Conservation (phyloP, 2,797 vertebrate species). For the Tokudaia muenninki region DNA sequence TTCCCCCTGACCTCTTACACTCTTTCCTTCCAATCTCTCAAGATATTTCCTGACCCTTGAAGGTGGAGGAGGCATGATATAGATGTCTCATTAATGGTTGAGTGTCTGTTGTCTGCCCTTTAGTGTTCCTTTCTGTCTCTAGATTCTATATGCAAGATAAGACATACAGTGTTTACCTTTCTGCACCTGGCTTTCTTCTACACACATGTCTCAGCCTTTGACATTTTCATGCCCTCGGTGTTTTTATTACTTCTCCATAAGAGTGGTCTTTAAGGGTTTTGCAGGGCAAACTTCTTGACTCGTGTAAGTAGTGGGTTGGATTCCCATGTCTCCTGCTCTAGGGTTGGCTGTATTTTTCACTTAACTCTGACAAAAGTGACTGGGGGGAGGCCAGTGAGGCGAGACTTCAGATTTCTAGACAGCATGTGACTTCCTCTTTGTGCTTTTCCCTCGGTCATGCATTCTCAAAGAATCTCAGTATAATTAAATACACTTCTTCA, state of each 20-base stretch:
- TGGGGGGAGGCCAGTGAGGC: not conserved
- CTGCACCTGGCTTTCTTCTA: not conserved
- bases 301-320: not conserved
- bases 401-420: not conserved
- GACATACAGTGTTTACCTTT: not conserved
- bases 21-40: not conserved
- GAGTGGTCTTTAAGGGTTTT: not conserved
- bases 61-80: not conserved
- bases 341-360: not conserved
- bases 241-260: slow-evolving; percentile 11
- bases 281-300: not conserved
- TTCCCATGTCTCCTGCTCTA: not conserved
- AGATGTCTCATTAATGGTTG: not conserved
- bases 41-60: not conserved
- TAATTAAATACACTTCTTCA: slow-evolving; percentile 78
- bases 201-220: not conserved
- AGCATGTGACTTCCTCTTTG: slow-evolving; percentile 48
- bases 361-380: not conserved
- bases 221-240: not conserved
- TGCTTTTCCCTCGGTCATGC: slow-evolving; percentile 57
- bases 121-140: not conserved
- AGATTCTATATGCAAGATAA: not conserved
- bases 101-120: not conserved
- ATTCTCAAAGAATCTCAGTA: slow-evolving; percentile 67
- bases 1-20: not conserved